Evolutionary conservation across 1,140 invertebrate genomes (phyloP).

Genomic region (Drosophila rufa): DNA sequence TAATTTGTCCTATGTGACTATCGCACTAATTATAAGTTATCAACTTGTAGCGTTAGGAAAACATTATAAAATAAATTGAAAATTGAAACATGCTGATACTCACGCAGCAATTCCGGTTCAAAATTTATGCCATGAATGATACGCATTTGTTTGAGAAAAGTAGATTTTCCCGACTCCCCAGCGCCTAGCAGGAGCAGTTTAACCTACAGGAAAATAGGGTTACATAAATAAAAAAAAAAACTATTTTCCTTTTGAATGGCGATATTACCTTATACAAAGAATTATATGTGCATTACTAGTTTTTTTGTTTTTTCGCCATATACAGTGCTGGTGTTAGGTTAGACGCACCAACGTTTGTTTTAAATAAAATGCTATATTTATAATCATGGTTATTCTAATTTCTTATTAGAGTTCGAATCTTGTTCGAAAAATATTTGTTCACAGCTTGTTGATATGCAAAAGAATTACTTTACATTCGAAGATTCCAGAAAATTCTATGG

Average conservation of each 20-base stretch:
- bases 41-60: too few species aligned
- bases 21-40: too few species aligned
- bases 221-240: too few species aligned
- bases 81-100: constrained; percentile 95
- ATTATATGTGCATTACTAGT: too few species aligned
- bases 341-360: constrained; percentile 15
- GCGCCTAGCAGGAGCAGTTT: constrained; percentile 95
- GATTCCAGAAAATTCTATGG: neutral
- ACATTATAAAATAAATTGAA: too few species aligned
- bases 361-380: too few species aligned
- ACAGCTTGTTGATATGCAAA: constrained; percentile 22
- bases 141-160: constrained; percentile 99
- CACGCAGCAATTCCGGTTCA: constrained; percentile 93
- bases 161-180: constrained; percentile 98
- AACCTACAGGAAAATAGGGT: constrained; percentile 85
- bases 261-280: too few species aligned
- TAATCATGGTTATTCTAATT: constrained; percentile 10
- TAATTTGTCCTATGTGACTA: too few species aligned
- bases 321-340: neutral
- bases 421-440: constrained; percentile 13
- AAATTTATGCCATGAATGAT: constrained; percentile 99
- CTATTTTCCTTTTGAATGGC: neutral
- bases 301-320: too few species aligned
- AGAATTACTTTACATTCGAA: constrained; percentile 26
- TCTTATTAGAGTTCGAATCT: constrained; percentile 23